phyloP scores from a whole-genome alignment of 2,888 invertebrate species.

The Harpalus rubripes region DNA sequence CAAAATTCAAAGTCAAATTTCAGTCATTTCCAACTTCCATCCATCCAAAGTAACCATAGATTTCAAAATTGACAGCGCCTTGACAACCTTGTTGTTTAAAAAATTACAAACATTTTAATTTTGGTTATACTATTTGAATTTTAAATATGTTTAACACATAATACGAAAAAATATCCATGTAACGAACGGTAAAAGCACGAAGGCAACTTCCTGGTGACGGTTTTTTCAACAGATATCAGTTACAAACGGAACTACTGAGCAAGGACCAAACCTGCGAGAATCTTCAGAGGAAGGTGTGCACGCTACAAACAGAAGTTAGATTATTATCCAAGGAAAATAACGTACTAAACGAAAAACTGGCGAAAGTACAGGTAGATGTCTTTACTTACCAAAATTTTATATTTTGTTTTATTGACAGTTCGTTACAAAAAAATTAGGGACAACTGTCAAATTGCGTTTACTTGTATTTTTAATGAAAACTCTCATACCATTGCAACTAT shows the following conservation, averaged over 20 bases:
- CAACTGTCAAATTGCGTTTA: not conserved
- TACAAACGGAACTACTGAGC: constrained; percentile 83
- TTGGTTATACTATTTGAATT: constrained; percentile 54
- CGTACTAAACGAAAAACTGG: constrained; percentile 80
- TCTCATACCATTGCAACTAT: no score
- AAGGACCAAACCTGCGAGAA: constrained; percentile 83
- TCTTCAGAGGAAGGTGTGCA: constrained; percentile 81
- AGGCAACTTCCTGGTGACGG: constrained; percentile 14
- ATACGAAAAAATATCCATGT: constrained; percentile 35
- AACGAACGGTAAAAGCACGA: constrained; percentile 9
- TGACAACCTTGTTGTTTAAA: constrained; percentile 56
- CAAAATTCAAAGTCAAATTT: constrained; percentile 55
- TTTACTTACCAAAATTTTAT: not conserved
- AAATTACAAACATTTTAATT: constrained; percentile 50
- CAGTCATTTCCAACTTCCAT: not conserved
- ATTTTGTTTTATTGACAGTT: not conserved
- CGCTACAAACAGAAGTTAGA: constrained; percentile 83
- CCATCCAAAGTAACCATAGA: constrained; percentile 24
- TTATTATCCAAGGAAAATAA: constrained; percentile 82
- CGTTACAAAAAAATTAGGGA: not conserved
- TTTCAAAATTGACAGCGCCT: constrained; percentile 49
- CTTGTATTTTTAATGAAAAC: no score
- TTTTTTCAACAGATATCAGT: constrained; percentile 79
- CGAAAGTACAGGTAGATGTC: constrained; percentile 70
- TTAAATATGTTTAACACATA: constrained; percentile 29